Percentiles rank a stretch among this genome's conserved stretches.
These are phyloP conservation scores for Corythornis cristatus DNA, from an alignment of 2,113 vertebrate species.

Conservation along the genomic window DNA sequence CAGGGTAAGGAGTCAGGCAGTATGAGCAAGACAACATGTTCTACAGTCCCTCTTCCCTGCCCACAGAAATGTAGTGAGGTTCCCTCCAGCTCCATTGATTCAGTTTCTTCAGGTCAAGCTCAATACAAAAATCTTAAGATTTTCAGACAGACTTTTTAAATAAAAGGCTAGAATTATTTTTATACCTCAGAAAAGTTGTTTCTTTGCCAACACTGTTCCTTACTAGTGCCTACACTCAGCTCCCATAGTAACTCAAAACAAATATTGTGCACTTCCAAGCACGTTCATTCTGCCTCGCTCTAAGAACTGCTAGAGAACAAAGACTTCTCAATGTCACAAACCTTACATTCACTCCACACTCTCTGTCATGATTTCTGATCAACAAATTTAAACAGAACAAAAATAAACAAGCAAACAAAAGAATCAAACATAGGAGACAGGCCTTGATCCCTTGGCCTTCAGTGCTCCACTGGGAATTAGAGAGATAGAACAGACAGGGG, in stretches of 20 bases:
- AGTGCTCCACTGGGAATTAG: neutral
- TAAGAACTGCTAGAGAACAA: neutral
- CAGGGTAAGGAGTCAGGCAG: neutral
- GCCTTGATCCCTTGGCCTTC: neutral
- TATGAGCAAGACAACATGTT: neutral
- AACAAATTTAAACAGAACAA: neutral
- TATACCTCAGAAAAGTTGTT: neutral
- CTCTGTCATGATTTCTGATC: neutral
- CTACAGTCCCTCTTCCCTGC: neutral
- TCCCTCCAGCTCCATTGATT: neutral
- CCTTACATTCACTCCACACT: neutral
- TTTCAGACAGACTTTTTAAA: neutral
- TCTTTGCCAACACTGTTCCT: neutral
- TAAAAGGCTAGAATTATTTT: neutral
- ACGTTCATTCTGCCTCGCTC: neutral
- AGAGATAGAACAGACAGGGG: neutral
- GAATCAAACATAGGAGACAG: neutral
- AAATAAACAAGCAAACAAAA: neutral
- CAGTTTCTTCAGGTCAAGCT: neutral
- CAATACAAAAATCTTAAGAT: neutral
- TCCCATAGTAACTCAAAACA: neutral
- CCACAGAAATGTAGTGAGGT: neutral
- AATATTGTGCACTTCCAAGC: neutral
- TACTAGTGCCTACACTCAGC: neutral
- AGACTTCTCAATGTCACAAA: neutral